These are phyloP conservation scores for Leucophenga varia DNA, from an alignment of 1,140 invertebrate genomes.

Conservation along the genomic window DNA sequence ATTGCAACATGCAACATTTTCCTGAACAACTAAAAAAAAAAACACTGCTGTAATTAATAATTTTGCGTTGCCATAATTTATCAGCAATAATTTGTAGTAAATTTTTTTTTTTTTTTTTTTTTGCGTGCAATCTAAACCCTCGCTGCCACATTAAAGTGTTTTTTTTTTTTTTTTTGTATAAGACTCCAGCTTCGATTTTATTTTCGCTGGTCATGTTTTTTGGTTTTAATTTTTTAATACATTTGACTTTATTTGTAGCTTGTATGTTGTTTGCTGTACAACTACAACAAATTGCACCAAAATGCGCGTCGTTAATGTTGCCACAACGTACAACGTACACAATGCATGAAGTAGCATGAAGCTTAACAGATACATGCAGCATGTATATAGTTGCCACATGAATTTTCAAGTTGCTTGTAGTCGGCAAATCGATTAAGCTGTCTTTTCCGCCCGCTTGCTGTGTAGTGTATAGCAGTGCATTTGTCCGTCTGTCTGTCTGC, in stretches of 20 bases:
- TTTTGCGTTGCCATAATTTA: constrained; percentile 11
- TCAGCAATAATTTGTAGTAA: constrained; percentile 11
- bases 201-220: not conserved
- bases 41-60: constrained; percentile 12
- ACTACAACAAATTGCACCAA: too few species aligned
- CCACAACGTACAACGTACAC: too few species aligned
- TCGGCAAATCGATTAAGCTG: constrained; percentile 52
- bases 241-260: constrained; percentile 28
- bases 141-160: constrained; percentile 5
- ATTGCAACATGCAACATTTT: too few species aligned
- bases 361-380: too few species aligned
- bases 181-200: not conserved
- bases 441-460: constrained; percentile 17
- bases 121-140: too few species aligned
- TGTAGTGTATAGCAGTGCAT: too few species aligned
- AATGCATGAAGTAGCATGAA: too few species aligned
- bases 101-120: not conserved
- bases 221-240: not conserved
- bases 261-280: constrained; percentile 29
- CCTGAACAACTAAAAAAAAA: too few species aligned
- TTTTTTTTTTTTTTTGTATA: too few species aligned
- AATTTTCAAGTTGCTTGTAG: constrained; percentile 14
- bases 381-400: too few species aligned
- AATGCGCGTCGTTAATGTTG: too few species aligned
- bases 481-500: too few species aligned